These are phyloP conservation scores for Melanerpes aurifrons DNA, from an alignment of 2,113 vertebrate species.

Conservation along the genomic window DNA sequence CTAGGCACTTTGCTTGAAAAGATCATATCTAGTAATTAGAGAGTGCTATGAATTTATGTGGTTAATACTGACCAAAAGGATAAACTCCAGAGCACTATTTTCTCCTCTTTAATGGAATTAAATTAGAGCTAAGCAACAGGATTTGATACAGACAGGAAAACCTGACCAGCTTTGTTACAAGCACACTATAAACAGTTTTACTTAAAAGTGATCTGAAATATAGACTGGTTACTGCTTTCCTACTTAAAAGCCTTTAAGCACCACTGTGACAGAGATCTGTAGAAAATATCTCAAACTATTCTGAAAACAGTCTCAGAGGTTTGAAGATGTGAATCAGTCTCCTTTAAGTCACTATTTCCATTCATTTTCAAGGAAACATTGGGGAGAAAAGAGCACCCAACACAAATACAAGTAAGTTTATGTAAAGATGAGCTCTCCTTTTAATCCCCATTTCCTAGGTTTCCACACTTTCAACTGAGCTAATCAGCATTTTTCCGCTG, in stretches of 20 bases:
- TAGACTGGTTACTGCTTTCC: not conserved
- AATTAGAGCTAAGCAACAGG: not conserved
- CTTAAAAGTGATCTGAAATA: not conserved
- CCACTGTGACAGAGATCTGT: not conserved
- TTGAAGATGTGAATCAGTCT: not conserved
- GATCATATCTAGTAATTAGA: not conserved
- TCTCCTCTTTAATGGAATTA: not conserved
- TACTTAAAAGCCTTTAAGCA: not conserved
- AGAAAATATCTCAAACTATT: not conserved
- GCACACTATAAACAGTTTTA: not conserved
- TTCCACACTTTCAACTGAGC: not conserved
- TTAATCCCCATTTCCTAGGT: not conserved
- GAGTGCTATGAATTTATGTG: not conserved
- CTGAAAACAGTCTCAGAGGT: not conserved
- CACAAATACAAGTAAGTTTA: not conserved
- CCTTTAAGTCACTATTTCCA: not conserved
- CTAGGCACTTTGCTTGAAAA: not conserved
- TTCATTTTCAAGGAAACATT: not conserved
- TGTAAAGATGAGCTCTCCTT: not conserved
- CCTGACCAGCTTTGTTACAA: not conserved
- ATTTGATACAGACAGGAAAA: not conserved
- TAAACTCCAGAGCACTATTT: not conserved
- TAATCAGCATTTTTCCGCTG: not conserved
- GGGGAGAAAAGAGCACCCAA: not conserved
- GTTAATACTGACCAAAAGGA: not conserved